Percentiles rank a stretch among this genome's conserved stretches.
These are phyloP conservation scores for Isurus oxyrinchus DNA, from an alignment of 2,113 vertebrate species.

Conservation along the genomic window DNA sequence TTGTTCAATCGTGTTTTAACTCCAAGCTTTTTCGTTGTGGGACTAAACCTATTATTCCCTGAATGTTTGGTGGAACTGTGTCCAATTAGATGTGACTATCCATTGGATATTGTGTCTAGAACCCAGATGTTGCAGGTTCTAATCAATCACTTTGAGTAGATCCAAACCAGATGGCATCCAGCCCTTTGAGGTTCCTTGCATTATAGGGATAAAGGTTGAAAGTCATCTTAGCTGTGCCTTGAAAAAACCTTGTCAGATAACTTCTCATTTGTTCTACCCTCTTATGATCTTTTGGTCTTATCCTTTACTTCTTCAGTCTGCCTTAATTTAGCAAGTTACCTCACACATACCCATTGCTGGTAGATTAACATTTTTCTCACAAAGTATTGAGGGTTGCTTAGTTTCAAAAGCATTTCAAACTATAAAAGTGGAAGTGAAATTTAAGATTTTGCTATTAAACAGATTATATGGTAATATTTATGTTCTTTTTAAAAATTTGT, in stretches of 20 bases:
- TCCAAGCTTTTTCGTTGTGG: neutral
- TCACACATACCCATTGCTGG: neutral
- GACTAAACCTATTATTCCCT: neutral
- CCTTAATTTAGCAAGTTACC: neutral
- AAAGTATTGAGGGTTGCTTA: neutral
- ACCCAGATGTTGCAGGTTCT: conserved; percentile 25
- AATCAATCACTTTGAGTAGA: conserved; percentile 32
- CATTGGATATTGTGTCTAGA: conserved; percentile 31
- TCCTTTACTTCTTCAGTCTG: neutral
- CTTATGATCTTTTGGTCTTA: neutral
- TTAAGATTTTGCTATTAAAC: neutral
- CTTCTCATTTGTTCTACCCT: neutral
- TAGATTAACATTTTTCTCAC: neutral
- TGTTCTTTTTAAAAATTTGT: neutral
- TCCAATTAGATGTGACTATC: conserved; percentile 34
- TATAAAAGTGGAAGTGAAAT: neutral
- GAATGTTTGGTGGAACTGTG: conserved; percentile 23
- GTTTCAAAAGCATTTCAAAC: neutral
- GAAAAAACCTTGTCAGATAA: conserved; percentile 7
- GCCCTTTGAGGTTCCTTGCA: conserved; percentile 15
- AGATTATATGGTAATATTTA: neutral
- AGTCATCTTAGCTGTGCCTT: neutral
- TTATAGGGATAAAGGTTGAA: conserved; percentile 14
- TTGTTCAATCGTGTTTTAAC: neutral
- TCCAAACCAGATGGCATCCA: conserved; percentile 18